phyloP scores from a whole-genome alignment of 1,140 invertebrate genomes.

The Megalopta genalis region DNA sequence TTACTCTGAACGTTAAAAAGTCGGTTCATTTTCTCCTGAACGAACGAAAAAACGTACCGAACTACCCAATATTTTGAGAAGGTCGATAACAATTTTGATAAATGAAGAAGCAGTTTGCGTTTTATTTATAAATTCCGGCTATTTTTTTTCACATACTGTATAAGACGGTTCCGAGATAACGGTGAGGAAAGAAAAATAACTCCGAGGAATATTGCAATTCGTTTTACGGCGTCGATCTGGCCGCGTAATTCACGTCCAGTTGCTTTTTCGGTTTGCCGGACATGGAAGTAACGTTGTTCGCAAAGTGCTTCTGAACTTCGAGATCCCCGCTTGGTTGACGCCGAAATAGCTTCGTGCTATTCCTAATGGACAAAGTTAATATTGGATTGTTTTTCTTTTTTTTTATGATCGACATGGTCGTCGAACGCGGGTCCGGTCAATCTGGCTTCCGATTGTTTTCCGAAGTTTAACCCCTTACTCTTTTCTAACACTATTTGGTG shows the following conservation, averaged over 20 bases:
- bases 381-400: constrained; percentile 15
- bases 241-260: not conserved
- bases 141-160: too few species aligned
- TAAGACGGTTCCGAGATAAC: not conserved
- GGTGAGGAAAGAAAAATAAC: not conserved
- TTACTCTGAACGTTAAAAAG: too few species aligned
- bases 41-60: too few species aligned
- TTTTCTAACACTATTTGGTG: too few species aligned
- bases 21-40: too few species aligned
- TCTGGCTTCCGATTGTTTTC: too few species aligned
- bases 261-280: constrained; percentile 18
- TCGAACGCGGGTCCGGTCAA: not conserved
- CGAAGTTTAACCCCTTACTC: too few species aligned
- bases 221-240: not conserved
- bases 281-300: constrained; percentile 14
- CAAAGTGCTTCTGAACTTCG: constrained; percentile 12
- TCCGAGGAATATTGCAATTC: not conserved
- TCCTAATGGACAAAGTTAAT: constrained; percentile 38
- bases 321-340: constrained; percentile 8
- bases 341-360: not conserved
- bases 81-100: too few species aligned
- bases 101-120: too few species aligned
- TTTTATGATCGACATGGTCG: not conserved
- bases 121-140: too few species aligned
- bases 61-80: too few species aligned